phyloP scores from a whole-genome alignment of 2,797 vertebrate species.

The Protonibea diacanthus region DNA sequence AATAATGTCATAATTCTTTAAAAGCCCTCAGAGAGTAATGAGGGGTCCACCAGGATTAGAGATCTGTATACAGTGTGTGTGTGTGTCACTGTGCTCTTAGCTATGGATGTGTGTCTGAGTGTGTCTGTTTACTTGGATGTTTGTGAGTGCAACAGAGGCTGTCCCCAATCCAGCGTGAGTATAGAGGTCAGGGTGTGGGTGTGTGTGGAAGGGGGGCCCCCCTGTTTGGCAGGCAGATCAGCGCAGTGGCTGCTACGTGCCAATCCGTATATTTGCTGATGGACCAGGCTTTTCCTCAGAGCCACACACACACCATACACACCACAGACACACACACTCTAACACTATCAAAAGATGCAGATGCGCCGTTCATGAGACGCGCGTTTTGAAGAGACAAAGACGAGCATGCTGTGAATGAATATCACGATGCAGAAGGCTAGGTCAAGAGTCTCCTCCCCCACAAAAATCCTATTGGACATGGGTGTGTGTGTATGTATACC shows the following conservation, averaged over 20 bases:
- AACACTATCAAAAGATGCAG: slow-evolving; percentile 1
- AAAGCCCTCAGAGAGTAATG: slow-evolving; percentile 70
- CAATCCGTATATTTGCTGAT: slow-evolving; percentile 52
- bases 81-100: slow-evolving; percentile 1
- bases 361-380: background rate
- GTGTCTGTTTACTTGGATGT: slow-evolving; percentile 15
- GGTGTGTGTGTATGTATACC: background rate
- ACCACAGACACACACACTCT: background rate
- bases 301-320: slow-evolving; percentile 5
- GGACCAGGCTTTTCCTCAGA: slow-evolving; percentile 31
- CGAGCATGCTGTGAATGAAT: slow-evolving; percentile 2
- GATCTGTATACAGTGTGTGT: background rate
- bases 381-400: slow-evolving; percentile 22
- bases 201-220: background rate
- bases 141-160: slow-evolving; percentile 6
- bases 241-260: slow-evolving; percentile 40
- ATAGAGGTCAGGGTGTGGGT: slow-evolving; percentile 23
- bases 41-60: slow-evolving; percentile 32
- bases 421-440: slow-evolving; percentile 18
- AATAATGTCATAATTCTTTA: slow-evolving; percentile 69
- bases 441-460: slow-evolving; percentile 25
- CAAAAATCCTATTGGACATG: background rate
- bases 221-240: slow-evolving; percentile 54
- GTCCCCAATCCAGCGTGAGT: slow-evolving; percentile 15
- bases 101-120: background rate